Percentiles rank a stretch among this genome's conserved stretches.
phyloP scores from a whole-genome alignment of 2,888 invertebrate genomes.

The Drosophila affinis region DNA sequence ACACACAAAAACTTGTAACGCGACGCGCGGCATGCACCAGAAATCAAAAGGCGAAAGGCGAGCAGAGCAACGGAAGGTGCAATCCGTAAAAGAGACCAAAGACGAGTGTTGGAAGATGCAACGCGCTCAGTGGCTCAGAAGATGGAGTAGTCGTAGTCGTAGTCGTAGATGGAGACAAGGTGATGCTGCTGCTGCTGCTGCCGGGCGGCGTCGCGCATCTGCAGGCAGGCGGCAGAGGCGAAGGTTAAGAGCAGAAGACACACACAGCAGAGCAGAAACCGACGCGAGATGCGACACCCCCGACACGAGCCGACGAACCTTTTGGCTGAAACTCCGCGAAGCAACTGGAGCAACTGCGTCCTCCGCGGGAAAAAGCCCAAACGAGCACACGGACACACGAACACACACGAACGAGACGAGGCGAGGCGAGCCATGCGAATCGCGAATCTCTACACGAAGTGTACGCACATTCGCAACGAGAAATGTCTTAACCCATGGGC shows the following conservation, averaged over 20 bases:
- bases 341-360: conserved; percentile 78
- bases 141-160: background rate
- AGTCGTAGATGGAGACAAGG: background rate
- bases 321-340: conserved; percentile 82
- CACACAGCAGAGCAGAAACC: conserved; percentile 29
- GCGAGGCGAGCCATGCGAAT: conserved; percentile 10
- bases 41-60: background rate
- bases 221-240: conserved; percentile 50
- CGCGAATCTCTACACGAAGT: conserved; percentile 31
- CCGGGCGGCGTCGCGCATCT: conserved; percentile 57
- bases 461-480: conserved; percentile 59
- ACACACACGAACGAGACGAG: conserved; percentile 5
- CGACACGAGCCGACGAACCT: conserved; percentile 72
- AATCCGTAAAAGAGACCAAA: background rate
- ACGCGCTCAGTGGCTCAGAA: background rate
- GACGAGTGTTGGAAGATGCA: background rate
- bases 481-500: conserved; percentile 58
- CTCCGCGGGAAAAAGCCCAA: conserved; percentile 45
- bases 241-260: conserved; percentile 32
- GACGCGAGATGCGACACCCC: conserved; percentile 40
- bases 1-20: background rate
- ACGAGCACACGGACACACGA: conserved; percentile 4
- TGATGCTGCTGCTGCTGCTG: conserved; percentile 11
- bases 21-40: background rate
- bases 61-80: background rate